Base-by-base conservation (phyloP, 2,888 invertebrate genomes). In the Ormyrus thymus region DNA sequence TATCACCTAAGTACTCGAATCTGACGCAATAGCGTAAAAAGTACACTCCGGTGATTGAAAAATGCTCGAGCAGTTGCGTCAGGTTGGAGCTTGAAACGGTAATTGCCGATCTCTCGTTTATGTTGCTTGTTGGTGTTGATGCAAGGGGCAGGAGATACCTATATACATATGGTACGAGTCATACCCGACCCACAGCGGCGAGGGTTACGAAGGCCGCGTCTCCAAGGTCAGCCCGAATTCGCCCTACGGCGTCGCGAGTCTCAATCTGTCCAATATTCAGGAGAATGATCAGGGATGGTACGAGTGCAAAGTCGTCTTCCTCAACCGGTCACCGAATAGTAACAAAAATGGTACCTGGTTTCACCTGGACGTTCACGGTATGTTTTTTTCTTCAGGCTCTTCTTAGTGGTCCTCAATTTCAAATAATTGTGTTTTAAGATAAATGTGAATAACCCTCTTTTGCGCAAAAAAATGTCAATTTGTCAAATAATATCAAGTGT, bases 141-240 rank as follows among this genome's bases (percentile, higher is more conserved):
- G 88, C 91, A 93, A 97, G 97, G 97, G 97, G 90, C 95, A 97
- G 93, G 97, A 97, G 92, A 95, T 97, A 91, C 97, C 98, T 86
- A 97, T 98, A 91, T 98, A 97, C 93, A 97, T 98, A 92, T 97
- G 97, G 96, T 98, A 97, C 93, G 97, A 97, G 92, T 97, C 97
- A 90, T 98, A 98, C 92, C 97, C 97, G 86, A 97, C 98, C 84
- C 98, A 98, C 93, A 96, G 97, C 91, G 98, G 96, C 87, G 96
- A 96, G 90, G 97, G 97, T 73, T 97, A 97, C 92, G 97, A 97
- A 91, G 97, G 96, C 85, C 93, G 97, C 82, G 97, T 97, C 89
- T 96, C 97, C 83, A 94, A 96, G 86, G 97, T 97, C 86, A 95
- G 96, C 83, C 94, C 95, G 84, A 96, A 96, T 91, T 96, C 96